Conservation (phyloP, 2,797 vertebrate species). For the Tapera naevia region DNA sequence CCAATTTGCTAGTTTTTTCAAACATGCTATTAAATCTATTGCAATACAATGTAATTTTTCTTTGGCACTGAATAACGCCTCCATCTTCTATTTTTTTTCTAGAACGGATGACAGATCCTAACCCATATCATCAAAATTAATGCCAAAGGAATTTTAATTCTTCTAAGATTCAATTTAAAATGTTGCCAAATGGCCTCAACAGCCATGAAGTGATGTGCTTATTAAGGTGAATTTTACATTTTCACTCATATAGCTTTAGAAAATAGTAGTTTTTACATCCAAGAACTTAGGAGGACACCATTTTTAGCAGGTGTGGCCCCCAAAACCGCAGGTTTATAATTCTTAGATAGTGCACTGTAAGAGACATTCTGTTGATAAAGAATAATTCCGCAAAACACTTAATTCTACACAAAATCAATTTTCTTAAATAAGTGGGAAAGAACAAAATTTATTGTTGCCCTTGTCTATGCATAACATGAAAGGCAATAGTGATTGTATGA, state of each 20-base stretch:
- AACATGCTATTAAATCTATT: neutral
- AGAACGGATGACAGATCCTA: neutral
- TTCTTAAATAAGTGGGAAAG: neutral
- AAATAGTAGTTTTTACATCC: neutral
- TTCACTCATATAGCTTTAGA: neutral
- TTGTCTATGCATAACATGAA: neutral
- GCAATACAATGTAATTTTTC: neutral
- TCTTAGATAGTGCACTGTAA: neutral
- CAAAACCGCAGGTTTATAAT: neutral
- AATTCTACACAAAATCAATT: neutral
- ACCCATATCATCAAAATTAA: neutral
- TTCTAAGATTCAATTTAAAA: neutral
- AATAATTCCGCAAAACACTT: neutral
- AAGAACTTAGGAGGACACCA: neutral
- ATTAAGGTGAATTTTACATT: neutral
- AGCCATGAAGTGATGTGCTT: neutral
- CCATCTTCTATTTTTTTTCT: neutral
- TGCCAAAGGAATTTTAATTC: neutral
- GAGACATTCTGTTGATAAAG: neutral
- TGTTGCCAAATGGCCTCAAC: neutral
- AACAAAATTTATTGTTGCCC: neutral
- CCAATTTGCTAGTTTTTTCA: neutral
- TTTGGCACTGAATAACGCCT: neutral
- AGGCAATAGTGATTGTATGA: neutral
- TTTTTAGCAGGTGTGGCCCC: neutral